Percentiles rank a stretch among this genome's conserved stretches.
Evolutionary conservation across 1,140 invertebrate species (phyloP).

Genomic region (Microplitis demolitor): DNA sequence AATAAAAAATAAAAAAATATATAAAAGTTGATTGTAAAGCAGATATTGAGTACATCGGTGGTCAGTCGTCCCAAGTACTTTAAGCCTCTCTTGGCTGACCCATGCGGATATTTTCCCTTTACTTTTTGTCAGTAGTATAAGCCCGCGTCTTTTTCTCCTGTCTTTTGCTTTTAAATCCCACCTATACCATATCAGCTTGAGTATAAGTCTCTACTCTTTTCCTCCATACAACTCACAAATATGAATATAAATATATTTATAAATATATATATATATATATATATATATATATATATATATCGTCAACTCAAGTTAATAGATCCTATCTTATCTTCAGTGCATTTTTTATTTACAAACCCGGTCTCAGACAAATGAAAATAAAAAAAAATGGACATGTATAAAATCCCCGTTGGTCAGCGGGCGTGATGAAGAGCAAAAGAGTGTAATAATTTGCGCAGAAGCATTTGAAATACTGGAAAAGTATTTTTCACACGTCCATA

Average conservation of each 20-base stretch:
- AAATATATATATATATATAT: neutral
- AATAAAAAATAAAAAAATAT: constrained; percentile 60
- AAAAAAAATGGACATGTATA: neutral
- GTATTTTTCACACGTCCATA: constrained; percentile 51
- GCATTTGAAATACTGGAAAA: neutral
- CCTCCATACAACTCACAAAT: too few relatives aligned
- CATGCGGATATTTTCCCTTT: constrained; percentile 60
- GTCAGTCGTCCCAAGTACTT: constrained; percentile 47
- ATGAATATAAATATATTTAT: neutral
- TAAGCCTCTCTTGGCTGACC: constrained; percentile 61
- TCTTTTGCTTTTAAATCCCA: constrained; percentile 28
- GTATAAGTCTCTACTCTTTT: neutral
- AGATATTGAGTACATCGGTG: constrained; percentile 50
- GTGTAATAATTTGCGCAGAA: constrained; percentile 41
- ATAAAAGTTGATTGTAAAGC: constrained; percentile 55
- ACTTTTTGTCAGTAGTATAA: constrained; percentile 19
- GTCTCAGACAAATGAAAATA: constrained; percentile 1
- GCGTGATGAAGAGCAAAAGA: constrained; percentile 15
- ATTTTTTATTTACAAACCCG: neutral
- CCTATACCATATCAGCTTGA: neutral
- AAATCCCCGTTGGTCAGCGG: neutral
- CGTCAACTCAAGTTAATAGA: neutral
- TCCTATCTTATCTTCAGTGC: neutral
- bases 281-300: neutral
- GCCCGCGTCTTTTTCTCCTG: constrained; percentile 34